Evolutionary conservation across 2,113 vertebrate genomes (phyloP), one percentile per base, ranked within the genome.

Genomic region (Tonatia bakeri): DNA sequence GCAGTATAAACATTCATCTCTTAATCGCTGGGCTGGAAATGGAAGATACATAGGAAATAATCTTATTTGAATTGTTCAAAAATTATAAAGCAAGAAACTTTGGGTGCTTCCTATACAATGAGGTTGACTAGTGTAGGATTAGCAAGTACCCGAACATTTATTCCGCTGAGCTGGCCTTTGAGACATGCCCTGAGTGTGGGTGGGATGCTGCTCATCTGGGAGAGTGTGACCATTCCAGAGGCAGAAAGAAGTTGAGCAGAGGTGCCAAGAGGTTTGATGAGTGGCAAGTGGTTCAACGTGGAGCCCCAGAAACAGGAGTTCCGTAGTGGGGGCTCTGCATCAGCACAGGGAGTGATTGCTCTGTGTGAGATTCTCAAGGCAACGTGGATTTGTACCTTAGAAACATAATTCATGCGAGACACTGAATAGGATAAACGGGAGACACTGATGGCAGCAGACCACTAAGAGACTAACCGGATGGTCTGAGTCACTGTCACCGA

Each of bases 251-350:
- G 9, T 28, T 75, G 59, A n/a, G 16, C 26, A 64, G 52, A 77
- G 28, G 31, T 5, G 9, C 22, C 24, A 15, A 64, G 47, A 54
- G 50, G 28, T 38, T 38, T 38, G 1, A 31, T 79, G 43, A 38
- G 13, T 22, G 54, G 4, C 0, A 0, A 33, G 13, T 17, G 84
- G 65, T 72, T 79, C 31, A 20, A 4, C 24, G 54, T 19, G 52
- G 20, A 61, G 59, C 26, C 28, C 33, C 26, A 65, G 36, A 36
- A 33, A 13, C 0, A 13, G n/a, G 45, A 50, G 13, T 12, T 11
- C 15, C 7, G 0, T 11, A 20, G 22, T 0, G 1, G n/a, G 17
- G 3, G 1, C 13, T 56, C 38, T 31, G 5, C 13, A 3, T 67
- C 11, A 16, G 19, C 7, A 7, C 3, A 4, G 33, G 28, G 22